These are phyloP conservation scores for Anthopleura xanthogrammica DNA, from an alignment of 92 coral and sea anemone species.

Conservation along the genomic window DNA sequence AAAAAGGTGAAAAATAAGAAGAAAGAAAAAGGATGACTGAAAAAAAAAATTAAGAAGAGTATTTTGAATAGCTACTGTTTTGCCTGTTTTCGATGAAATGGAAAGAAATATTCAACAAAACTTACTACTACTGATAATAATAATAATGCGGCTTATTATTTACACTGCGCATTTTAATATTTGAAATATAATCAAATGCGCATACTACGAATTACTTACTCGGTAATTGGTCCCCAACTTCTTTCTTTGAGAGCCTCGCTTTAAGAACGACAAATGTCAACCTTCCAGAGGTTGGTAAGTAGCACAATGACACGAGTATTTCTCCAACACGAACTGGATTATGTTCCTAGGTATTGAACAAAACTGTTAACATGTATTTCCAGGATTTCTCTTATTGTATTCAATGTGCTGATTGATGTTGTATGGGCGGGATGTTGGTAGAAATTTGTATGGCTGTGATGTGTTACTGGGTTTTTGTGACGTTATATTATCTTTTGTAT, in stretches of 20 bases:
- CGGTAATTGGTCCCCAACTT: slow-evolving; percentile 56
- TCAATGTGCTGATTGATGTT: not conserved
- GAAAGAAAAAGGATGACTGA: not conserved
- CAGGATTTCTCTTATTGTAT: too few species aligned
- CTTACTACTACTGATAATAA: too few species aligned
- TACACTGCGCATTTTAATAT: too few species aligned
- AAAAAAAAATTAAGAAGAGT: too few species aligned
- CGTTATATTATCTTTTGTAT: too few species aligned
- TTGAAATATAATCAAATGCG: too few species aligned
- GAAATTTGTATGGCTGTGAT: not conserved
- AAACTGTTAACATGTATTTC: not conserved
- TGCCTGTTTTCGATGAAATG: too few species aligned
- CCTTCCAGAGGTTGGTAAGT: slow-evolving; percentile 92
- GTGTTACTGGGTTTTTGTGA: too few species aligned
- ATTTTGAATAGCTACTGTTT: too few species aligned
- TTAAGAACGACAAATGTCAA: slow-evolving; percentile 92
- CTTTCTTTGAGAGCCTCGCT: slow-evolving; percentile 76
- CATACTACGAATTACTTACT: slow-evolving; percentile 53
- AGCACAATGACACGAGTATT: slow-evolving; percentile 87
- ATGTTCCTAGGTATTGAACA: slow-evolving; percentile 44
- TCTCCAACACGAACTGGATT: slow-evolving; percentile 79
- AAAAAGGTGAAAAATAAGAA: not conserved
- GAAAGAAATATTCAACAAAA: not conserved
- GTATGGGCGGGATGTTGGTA: too few species aligned
- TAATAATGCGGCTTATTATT: too few species aligned